Percentiles rank a stretch among this genome's conserved stretches.
These are phyloP conservation scores for Asteroscopus sphinx DNA, from an alignment of 2,888 invertebrate species.

Conservation along the genomic window DNA sequence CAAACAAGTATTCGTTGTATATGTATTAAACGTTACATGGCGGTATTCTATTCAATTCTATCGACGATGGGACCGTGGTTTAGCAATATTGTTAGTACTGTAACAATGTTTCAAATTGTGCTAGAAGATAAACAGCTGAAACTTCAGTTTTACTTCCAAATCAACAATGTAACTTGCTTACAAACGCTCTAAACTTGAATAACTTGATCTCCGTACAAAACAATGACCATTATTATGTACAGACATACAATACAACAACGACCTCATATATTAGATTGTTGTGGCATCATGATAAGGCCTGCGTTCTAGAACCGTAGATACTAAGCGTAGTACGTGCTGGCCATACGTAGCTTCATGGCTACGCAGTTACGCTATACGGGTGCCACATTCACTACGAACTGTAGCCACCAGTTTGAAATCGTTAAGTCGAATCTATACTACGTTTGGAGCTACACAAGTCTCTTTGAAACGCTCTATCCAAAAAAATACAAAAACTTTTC, in stretches of 20 bases:
- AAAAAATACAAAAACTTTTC: no score
- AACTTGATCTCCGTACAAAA: constrained; percentile 3
- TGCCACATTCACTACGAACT: not conserved
- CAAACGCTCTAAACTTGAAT: not conserved
- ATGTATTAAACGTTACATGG: no score
- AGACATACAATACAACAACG: not conserved
- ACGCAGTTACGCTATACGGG: not conserved
- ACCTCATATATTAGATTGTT: not conserved
- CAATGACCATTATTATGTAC: not conserved
- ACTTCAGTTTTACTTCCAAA: constrained; percentile 12
- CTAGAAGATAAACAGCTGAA: constrained; percentile 9
- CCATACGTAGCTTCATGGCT: not conserved
- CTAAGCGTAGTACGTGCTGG: not conserved
- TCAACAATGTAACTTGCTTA: constrained; percentile 7
- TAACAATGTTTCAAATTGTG: not conserved
- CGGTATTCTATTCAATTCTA: no score
- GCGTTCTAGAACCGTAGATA: not conserved
- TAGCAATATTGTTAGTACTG: no score
- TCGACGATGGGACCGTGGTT: no score
- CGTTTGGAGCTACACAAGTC: no score
- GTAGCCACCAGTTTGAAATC: not conserved
- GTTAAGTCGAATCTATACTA: no score
- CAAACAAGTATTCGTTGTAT: no score
- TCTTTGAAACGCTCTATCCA: no score
- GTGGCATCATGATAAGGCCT: constrained; percentile 1